These are phyloP conservation scores for Taurulus bubalis DNA, from an alignment of 2,113 vertebrate species.

Conservation along the genomic window DNA sequence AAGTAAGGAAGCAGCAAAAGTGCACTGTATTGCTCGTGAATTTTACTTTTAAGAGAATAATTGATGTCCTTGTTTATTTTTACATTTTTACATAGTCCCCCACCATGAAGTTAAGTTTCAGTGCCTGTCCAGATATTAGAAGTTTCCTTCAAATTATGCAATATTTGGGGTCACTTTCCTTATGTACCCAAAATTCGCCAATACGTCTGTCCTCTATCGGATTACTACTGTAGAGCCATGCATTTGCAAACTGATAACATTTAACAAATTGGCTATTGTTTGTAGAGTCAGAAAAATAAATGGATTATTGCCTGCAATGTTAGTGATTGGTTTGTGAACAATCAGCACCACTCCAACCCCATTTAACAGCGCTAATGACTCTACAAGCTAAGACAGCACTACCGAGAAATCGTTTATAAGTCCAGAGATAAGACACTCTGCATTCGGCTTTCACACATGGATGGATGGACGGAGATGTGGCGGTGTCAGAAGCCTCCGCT, in stretches of 20 bases:
- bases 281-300: constrained; percentile 36
- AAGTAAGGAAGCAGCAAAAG: too few species aligned
- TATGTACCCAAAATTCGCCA: background rate
- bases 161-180: background rate
- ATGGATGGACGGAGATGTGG: background rate
- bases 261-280: constrained; percentile 42
- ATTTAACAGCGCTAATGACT: constrained; percentile 57
- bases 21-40: too few species aligned
- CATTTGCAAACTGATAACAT: constrained; percentile 40
- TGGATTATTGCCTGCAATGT: constrained; percentile 42
- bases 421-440: constrained; percentile 34
- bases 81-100: background rate
- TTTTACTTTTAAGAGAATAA: too few species aligned
- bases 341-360: constrained; percentile 46
- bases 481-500: background rate
- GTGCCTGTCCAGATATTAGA: background rate
- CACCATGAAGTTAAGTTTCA: background rate
- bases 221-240: background rate
- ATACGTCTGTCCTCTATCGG: constrained; percentile 3
- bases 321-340: constrained; percentile 53
- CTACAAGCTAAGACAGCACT: constrained; percentile 7
- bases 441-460: constrained; percentile 16
- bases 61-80: background rate
- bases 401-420: constrained; percentile 28
- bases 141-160: background rate